phyloP scores from a whole-genome alignment of 2,888 invertebrate genomes.

The Ceriagrion tenellum region DNA sequence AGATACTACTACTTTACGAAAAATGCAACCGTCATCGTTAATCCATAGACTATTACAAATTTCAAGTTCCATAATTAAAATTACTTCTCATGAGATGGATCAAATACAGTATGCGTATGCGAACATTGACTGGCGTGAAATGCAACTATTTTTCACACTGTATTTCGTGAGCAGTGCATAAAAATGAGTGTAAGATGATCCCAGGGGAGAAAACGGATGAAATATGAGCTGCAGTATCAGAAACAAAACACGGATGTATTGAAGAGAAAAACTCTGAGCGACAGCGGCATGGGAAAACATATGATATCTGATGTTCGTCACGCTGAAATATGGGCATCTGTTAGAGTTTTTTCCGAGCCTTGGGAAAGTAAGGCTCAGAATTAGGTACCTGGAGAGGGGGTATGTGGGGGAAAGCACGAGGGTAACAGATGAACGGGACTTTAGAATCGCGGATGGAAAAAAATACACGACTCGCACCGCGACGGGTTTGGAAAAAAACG shows the following conservation, averaged over 20 bases:
- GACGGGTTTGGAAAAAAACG: neutral
- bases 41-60: neutral
- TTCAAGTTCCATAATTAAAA: neutral
- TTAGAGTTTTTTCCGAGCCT: neutral
- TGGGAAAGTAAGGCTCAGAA: neutral
- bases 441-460: neutral
- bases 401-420: neutral
- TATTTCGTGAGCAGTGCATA: neutral
- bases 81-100: neutral
- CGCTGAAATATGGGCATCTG: neutral
- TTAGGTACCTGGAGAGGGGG: slow-evolving; percentile 3
- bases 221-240: neutral
- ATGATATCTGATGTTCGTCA: neutral
- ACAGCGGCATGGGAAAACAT: neutral
- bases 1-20: neutral
- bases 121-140: neutral
- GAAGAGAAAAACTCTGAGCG: neutral
- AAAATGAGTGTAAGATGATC: neutral
- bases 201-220: neutral
- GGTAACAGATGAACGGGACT: neutral
- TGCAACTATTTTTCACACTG: neutral
- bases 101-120: neutral
- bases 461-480: neutral
- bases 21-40: too few species aligned
- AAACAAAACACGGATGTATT: neutral